phyloP scores from a whole-genome alignment of 2,113 vertebrate genomes.

The Puffinus mauretanicus region DNA sequence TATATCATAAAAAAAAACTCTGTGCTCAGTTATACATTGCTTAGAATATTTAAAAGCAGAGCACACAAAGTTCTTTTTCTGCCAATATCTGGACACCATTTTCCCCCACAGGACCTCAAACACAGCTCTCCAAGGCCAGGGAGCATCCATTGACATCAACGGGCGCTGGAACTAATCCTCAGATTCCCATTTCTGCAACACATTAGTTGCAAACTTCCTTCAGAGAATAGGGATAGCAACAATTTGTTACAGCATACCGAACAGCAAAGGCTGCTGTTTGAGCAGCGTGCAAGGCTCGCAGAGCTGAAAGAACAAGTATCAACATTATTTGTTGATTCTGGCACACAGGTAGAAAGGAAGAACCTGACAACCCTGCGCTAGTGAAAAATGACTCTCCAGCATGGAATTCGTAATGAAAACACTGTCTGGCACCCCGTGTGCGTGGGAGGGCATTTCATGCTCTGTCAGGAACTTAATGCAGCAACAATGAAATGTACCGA shows the following conservation, averaged over 20 bases:
- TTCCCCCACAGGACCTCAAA: background rate
- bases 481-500: background rate
- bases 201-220: background rate
- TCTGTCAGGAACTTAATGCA: constrained; percentile 8
- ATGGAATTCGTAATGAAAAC: constrained; percentile 49
- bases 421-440: constrained; percentile 2
- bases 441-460: constrained; percentile 34
- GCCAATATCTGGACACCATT: background rate
- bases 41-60: background rate
- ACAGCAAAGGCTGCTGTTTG: background rate
- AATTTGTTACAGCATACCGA: background rate
- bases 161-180: background rate
- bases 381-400: constrained; percentile 43
- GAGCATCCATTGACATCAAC: background rate
- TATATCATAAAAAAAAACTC: background rate
- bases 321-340: constrained; percentile 46
- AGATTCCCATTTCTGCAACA: background rate
- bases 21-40: background rate
- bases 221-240: background rate
- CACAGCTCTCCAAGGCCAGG: background rate
- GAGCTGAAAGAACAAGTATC: constrained; percentile 13
- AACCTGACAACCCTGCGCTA: background rate
- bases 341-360: constrained; percentile 41
- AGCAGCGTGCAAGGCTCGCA: background rate
- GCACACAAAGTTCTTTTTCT: background rate